Percentiles rank a stretch among this genome's conserved stretches.
phyloP scores from a whole-genome alignment of 2,113 vertebrate species.

The Ceuthmochares aereus region DNA sequence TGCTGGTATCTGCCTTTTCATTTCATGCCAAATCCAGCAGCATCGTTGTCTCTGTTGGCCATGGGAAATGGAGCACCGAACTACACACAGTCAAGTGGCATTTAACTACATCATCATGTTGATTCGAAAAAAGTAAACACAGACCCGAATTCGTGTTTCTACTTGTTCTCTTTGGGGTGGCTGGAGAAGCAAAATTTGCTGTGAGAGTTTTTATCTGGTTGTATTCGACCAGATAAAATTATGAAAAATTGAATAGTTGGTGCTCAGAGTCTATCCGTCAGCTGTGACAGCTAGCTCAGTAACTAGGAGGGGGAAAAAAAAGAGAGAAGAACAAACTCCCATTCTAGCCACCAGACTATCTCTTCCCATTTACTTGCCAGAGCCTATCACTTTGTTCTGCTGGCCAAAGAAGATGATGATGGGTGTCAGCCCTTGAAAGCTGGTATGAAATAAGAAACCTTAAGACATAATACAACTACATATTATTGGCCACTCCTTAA shows the following conservation, averaged over 20 bases:
- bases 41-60: background rate
- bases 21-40: background rate
- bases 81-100: background rate
- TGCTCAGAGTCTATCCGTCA: background rate
- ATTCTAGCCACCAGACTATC: background rate
- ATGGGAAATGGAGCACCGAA: background rate
- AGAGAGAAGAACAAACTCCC: background rate
- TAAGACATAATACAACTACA: background rate
- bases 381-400: background rate
- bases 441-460: constrained; percentile 1
- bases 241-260: background rate
- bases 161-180: background rate
- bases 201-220: background rate
- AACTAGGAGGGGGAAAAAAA: background rate
- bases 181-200: background rate
- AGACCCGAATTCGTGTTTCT: background rate
- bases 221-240: background rate
- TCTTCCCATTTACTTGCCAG: background rate
- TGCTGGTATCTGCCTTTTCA: background rate
- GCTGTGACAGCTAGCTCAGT: background rate
- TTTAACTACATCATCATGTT: background rate
- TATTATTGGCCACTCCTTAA: constrained; percentile 14
- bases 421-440: background rate
- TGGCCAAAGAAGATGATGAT: background rate
- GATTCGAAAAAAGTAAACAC: background rate